A percentile compares a stretch with the other conserved stretches of the same genome.
phyloP scores from a whole-genome alignment of 2,797 vertebrate genomes.

The Mergus octosetaceus region DNA sequence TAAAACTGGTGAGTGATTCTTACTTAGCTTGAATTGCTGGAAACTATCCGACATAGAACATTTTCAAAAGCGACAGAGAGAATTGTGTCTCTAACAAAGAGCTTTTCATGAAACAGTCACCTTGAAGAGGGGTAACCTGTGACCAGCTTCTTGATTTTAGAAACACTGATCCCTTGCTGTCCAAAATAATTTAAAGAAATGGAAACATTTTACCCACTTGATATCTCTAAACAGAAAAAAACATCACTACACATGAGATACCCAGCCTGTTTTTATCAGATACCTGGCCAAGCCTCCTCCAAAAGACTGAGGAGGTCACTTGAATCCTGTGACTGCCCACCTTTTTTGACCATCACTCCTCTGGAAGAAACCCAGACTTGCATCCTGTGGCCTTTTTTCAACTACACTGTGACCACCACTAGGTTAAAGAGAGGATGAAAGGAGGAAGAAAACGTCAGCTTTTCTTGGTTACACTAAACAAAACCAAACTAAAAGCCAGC shows the following conservation, averaged over 20 bases:
- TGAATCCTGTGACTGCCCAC: neutral
- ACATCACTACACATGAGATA: neutral
- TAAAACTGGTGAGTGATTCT: neutral
- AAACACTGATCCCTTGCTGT: neutral
- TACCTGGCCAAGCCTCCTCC: neutral
- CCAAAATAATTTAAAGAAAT: neutral
- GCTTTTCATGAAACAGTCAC: neutral
- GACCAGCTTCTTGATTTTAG: neutral
- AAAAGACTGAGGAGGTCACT: neutral
- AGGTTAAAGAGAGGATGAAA: fast-evolving
- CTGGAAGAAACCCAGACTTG: neutral
- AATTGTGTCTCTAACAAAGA: neutral
- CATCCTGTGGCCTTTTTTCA: neutral
- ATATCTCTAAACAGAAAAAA: neutral
- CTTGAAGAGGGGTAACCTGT: neutral
- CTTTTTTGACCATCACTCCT: neutral
- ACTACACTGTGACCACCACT: neutral
- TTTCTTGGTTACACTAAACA: neutral
- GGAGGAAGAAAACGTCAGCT: neutral
- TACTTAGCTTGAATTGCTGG: neutral
- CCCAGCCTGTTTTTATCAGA: neutral
- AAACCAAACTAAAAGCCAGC: neutral
- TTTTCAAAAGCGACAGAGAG: neutral
- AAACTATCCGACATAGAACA: neutral
- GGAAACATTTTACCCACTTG: fast-evolving